Evolutionary conservation across 2,113 vertebrate genomes (phyloP).

Genomic region (Macquaria ambigua): DNA sequence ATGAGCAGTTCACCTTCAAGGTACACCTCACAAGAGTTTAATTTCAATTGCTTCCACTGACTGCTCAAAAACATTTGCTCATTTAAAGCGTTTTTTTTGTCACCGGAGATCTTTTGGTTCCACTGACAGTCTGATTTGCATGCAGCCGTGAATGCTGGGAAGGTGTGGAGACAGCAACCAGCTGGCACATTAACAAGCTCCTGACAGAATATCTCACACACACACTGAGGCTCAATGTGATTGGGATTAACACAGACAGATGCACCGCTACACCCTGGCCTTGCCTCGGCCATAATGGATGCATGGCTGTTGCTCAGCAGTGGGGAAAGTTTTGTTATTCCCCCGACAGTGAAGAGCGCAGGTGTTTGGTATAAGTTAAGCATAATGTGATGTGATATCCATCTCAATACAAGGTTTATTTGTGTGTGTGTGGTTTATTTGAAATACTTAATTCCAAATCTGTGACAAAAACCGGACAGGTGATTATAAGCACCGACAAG

Average conservation of each 20-base stretch:
- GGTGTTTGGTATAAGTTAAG: constrained; percentile 59
- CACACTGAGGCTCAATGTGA: constrained; percentile 52
- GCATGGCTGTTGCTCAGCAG: constrained; percentile 49
- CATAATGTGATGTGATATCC: constrained; percentile 62
- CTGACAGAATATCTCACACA: constrained; percentile 66
- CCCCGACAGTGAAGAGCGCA: constrained; percentile 43
- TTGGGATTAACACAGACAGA: constrained; percentile 75
- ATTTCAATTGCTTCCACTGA: neutral
- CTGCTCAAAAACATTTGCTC: constrained; percentile 2
- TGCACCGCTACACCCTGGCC: constrained; percentile 49
- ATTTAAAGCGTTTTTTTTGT: constrained; percentile 1
- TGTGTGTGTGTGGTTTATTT: neutral
- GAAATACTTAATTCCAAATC: constrained; percentile 34
- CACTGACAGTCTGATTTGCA: constrained; percentile 76
- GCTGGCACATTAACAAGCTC: constrained; percentile 80
- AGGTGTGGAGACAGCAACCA: constrained; percentile 78
- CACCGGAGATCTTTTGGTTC: constrained; percentile 57
- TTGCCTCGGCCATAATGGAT: constrained; percentile 49
- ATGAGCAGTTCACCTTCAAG: constrained; percentile 94
- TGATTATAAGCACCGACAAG: constrained; percentile 33
- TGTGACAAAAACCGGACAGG: neutral
- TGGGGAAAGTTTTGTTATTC: constrained; percentile 63
- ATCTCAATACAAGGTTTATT: constrained; percentile 22
- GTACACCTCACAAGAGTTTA: constrained; percentile 67
- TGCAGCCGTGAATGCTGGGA: constrained; percentile 63